phyloP scores from a whole-genome alignment of 2,888 invertebrate genomes.

The Nyleta sp. region DNA sequence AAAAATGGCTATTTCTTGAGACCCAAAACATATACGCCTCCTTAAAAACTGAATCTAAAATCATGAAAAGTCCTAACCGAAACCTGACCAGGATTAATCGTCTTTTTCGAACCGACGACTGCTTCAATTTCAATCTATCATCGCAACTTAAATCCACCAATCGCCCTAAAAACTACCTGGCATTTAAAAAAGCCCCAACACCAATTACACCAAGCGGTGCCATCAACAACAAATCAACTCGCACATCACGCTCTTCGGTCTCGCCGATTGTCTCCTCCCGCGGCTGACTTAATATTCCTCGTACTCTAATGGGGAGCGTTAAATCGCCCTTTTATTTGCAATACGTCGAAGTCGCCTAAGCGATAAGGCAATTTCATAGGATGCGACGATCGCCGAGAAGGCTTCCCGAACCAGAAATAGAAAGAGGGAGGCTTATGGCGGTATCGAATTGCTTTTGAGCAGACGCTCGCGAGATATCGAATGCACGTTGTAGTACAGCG shows the following conservation, averaged over 20 bases:
- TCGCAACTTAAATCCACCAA: too few relatives aligned
- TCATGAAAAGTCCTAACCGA: too few relatives aligned
- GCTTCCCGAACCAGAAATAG: constrained; percentile 54
- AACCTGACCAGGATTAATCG: too few relatives aligned
- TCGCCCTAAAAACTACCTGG: too few relatives aligned
- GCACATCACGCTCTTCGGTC: background rate
- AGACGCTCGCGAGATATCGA: constrained; percentile 76
- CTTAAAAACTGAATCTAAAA: too few relatives aligned
- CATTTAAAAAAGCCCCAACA: too few relatives aligned
- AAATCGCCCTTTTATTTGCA: constrained; percentile 56
- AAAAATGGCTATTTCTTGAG: too few relatives aligned
- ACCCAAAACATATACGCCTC: too few relatives aligned
- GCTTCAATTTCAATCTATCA: too few relatives aligned
- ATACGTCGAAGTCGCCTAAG: constrained; percentile 48
- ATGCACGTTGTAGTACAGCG: constrained; percentile 66
- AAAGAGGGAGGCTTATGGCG: constrained; percentile 67
- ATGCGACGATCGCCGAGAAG: constrained; percentile 51
- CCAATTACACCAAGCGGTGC: too few relatives aligned
- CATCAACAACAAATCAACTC: too few relatives aligned
- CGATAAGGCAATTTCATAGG: constrained; percentile 62
- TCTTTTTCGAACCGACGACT: too few relatives aligned
- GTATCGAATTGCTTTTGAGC: constrained; percentile 77
- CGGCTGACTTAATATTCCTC: constrained; percentile 31
- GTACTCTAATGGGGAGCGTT: constrained; percentile 42
- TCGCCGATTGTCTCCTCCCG: constrained; percentile 17